A percentile compares a stretch with the other conserved stretches of the same genome.
Conservation (phyloP, 1,140 invertebrate genomes). For the Lordiphosa stackelbergi region DNA sequence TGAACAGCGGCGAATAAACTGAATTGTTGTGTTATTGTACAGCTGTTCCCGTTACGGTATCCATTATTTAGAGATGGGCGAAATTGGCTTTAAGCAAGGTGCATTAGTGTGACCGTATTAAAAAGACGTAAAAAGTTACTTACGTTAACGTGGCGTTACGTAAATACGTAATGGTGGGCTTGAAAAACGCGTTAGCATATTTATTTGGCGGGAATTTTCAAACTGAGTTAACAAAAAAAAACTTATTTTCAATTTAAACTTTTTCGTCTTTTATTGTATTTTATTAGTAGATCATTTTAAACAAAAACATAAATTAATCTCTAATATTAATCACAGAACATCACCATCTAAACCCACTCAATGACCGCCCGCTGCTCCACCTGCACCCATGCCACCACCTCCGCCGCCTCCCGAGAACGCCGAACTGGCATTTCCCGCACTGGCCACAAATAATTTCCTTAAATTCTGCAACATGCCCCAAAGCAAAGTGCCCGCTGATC, state of each 20-base stretch:
- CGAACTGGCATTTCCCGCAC: conserved; percentile 57
- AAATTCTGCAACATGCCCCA: conserved; percentile 56
- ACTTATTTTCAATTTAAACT: no score
- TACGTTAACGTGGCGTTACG: neutral
- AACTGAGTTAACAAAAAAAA: no score
- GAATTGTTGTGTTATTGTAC: neutral
- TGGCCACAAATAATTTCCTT: conserved; percentile 52
- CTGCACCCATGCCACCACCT: conserved; percentile 8
- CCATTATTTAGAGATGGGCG: no score
- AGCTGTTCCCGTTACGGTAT: no score
- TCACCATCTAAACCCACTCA: conserved; percentile 4
- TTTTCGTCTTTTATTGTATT: conserved; percentile 27
- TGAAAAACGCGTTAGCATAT: no score
- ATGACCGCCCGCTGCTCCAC: neutral
- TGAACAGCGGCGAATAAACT: conserved; percentile 21
- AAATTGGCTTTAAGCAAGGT: no score
- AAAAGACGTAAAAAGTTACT: no score
- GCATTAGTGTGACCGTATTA: no score
- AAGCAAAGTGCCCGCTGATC: conserved; percentile 43
- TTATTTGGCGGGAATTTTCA: no score
- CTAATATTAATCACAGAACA: conserved; percentile 67
- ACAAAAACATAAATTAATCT: conserved; percentile 11
- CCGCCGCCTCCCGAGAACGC: conserved; percentile 55
- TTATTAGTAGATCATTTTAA: conserved; percentile 42
- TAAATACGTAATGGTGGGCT: neutral